Conservation (phyloP, 1,140 invertebrate species). For the Harpegnathos saltator region DNA sequence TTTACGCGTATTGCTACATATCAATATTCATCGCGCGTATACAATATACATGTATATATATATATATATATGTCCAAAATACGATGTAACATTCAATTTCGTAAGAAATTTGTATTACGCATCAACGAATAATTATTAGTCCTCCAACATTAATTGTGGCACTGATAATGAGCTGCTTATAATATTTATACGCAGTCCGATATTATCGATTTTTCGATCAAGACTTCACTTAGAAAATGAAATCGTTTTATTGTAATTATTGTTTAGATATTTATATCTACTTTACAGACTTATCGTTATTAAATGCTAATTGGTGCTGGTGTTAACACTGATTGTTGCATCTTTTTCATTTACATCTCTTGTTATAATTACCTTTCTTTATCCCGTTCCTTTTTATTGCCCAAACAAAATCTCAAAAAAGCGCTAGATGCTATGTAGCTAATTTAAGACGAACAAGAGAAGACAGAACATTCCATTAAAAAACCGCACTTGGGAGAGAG, state of each 20-base stretch:
- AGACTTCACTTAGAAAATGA: constrained; percentile 67
- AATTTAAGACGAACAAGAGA: too few relatives aligned
- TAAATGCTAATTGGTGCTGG: constrained; percentile 85
- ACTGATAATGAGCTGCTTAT: constrained; percentile 49
- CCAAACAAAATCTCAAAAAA: too few relatives aligned
- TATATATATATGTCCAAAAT: too few relatives aligned
- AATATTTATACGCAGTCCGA: constrained; percentile 58
- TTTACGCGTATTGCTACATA: constrained; percentile 60
- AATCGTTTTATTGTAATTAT: constrained; percentile 79
- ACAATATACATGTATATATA: constrained; percentile 23
- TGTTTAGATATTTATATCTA: constrained; percentile 79
- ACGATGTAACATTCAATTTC: constrained; percentile 38
- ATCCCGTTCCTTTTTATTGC: too few relatives aligned
- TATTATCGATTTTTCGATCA: constrained; percentile 65
- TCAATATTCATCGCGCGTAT: constrained; percentile 70
- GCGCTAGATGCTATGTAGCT: too few relatives aligned
- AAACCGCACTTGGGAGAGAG: too few relatives aligned
- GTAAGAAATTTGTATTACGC: constrained; percentile 52
- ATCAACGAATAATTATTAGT: constrained; percentile 55
- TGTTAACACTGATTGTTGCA: constrained; percentile 70
- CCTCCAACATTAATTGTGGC: constrained; percentile 52
- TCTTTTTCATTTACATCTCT: too few relatives aligned
- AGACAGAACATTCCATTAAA: too few relatives aligned
- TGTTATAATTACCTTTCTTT: too few relatives aligned
- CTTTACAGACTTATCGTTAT: constrained; percentile 80